Evolutionary conservation across 2,113 vertebrate species (phyloP), one percentile per base, ranked within the genome.

Genomic region (Cololabis saira): DNA sequence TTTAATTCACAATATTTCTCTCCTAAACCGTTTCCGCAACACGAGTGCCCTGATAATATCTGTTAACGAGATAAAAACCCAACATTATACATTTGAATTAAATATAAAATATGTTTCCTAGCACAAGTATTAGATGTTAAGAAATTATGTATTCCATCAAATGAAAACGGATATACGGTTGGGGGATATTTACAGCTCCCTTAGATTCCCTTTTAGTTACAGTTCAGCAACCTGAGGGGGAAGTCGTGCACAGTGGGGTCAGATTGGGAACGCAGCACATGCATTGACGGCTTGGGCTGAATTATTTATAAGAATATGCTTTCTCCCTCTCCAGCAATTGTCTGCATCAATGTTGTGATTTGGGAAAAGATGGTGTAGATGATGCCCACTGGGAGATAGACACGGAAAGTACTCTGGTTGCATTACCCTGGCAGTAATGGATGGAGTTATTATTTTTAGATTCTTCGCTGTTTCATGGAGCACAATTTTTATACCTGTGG

Each of bases 1-100:
- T 68, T 84, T 69, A 70, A 85, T 73, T 74, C 73, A 60, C 24
- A 59, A 44, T 55, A 67, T 51, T 8, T 21, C 44, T 64, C 54
- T 30, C n/a, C 61, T 12, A 58, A 37, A 78, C 57, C 62, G 52
- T 75, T 68, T 59, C 44, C 63, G 71, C 21, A 45, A 45, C 45
- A 22, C 10, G 10, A 70, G 41, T 42, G 65, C 41, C 45, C 63
- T 50, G 27, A 59, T 18, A 61, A 67, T 42, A 50, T 61, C 51
- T 51, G n/a, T 58, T 75, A 75, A 63, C 51, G 49, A 76, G 50
- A 72, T 42, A 50, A 44, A 51, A 37, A 37, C 33, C 33, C 10
- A 37, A 37, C 33, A 37, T 37, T 37, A 37, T 7, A 37, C 33
- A 37, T 7, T 3, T 37, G 5, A 37, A 37, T 37, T 4, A 37